These are phyloP conservation scores for Aethes cnicana DNA, from an alignment of 2,888 invertebrate genomes.

Conservation along the genomic window DNA sequence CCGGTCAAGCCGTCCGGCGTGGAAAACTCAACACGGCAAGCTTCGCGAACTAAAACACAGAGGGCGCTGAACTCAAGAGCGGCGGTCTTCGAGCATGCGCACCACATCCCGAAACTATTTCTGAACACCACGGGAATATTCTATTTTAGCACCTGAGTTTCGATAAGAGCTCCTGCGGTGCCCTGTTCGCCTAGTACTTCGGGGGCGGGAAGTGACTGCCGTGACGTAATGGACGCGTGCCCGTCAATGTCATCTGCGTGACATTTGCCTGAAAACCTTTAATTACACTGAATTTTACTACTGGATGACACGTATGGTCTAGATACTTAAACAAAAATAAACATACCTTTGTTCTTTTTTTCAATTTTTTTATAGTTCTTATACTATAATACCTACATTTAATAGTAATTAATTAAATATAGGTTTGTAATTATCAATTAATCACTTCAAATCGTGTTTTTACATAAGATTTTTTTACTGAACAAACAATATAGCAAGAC, in stretches of 20 bases:
- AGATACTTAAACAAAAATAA: too few relatives aligned
- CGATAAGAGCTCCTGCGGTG: slow-evolving; percentile 42
- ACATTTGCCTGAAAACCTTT: slow-evolving; percentile 34
- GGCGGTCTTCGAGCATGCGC: slow-evolving; percentile 39
- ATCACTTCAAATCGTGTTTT: too few relatives aligned
- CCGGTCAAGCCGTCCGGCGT: neutral
- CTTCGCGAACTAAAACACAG: slow-evolving; percentile 24
- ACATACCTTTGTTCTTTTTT: too few relatives aligned
- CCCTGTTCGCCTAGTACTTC: slow-evolving; percentile 70
- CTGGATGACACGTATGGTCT: too few relatives aligned
- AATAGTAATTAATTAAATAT: too few relatives aligned
- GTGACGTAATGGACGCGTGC: slow-evolving; percentile 76
- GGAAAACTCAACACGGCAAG: slow-evolving; percentile 2
- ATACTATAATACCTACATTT: too few relatives aligned
- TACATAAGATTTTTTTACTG: too few relatives aligned
- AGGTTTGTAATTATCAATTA: too few relatives aligned
- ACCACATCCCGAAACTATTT: slow-evolving; percentile 52
- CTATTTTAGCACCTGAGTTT: slow-evolving; percentile 68
- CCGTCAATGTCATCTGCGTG: slow-evolving; percentile 63
- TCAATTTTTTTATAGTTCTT: too few relatives aligned
- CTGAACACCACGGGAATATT: slow-evolving; percentile 59
- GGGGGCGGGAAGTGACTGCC: slow-evolving; percentile 63
- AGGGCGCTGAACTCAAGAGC: slow-evolving; percentile 46
- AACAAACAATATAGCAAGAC: too few relatives aligned
- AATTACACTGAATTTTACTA: too few relatives aligned